Percentiles rank a stretch among this genome's conserved stretches.
Evolutionary conservation across 2,888 invertebrate species (phyloP).

Genomic region (Luperina testacea): DNA sequence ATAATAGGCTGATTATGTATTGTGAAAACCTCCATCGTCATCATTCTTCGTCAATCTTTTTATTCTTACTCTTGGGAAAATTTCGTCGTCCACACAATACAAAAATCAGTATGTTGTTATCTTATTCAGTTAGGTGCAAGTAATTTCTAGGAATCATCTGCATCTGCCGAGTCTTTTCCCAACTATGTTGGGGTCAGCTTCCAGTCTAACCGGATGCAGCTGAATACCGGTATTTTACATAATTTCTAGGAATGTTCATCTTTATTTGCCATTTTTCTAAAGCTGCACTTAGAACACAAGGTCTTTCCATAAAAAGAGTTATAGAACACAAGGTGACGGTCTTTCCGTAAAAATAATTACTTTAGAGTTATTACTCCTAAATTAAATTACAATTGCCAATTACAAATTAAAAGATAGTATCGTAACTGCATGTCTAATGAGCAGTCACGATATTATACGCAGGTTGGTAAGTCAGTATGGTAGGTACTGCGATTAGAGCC

Average conservation of each 20-base stretch:
- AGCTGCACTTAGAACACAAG: not conserved
- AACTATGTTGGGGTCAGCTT: too few species aligned
- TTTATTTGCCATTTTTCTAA: not conserved
- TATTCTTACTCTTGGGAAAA: not conserved
- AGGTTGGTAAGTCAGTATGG: slow-evolving; percentile 24
- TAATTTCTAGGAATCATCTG: not conserved
- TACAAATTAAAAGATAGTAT: slow-evolving; percentile 29
- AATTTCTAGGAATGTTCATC: not conserved
- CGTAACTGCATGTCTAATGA: slow-evolving; percentile 39
- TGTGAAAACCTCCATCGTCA: not conserved
- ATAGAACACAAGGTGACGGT: not conserved
- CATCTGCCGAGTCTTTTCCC: too few species aligned
- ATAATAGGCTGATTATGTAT: not conserved
- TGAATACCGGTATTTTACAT: too few species aligned
- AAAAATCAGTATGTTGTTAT: not conserved
- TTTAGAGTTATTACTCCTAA: not conserved
- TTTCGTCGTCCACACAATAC: not conserved
- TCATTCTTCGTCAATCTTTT: not conserved
- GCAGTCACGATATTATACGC: slow-evolving; percentile 18
- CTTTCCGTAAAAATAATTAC: not conserved
- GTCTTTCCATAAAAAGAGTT: not conserved
- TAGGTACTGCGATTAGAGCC: slow-evolving; percentile 35
- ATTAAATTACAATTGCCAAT: slow-evolving; percentile 10
- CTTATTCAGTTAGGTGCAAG: too few species aligned
- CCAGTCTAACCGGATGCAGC: too few species aligned